Evolutionary conservation across 2,113 vertebrate species (phyloP), one percentile per base, ranked within the genome.

Genomic region (Garra rufa): DNA sequence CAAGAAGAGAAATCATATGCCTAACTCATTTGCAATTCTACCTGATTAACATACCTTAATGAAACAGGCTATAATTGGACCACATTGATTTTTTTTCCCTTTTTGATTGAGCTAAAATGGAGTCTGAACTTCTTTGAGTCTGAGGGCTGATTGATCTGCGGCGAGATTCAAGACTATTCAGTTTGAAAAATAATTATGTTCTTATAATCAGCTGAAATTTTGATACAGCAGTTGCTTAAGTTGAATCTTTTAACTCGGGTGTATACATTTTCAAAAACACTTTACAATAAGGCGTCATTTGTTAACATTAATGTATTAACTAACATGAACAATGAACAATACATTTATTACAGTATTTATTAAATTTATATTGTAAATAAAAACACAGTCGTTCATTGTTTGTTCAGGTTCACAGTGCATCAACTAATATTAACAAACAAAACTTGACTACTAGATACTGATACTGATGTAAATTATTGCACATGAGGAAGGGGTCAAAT

Each of bases 101-200:
- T 95, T 96, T 95, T 97, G 95, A 98, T 97, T 97, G 96, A 97
- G 96, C 96, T 95, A 93, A 95, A 95, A 97, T 98, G 95, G 96
- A 98, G 96, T 97, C 94, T 92, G 93, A 96, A 95, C 94, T 95
- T 96, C 95, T 95, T 95, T 94, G 93, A 93, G 92, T 87, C 75
- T 76, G 91, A 94, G 94, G 91, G 90, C 90, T 92, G 94, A 98
- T 97, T 97, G 97, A 98, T 98, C 93, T 96, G 95, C 91, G 95
- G 94, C 94, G 95, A 92, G 95, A 96, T 97, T 96, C 93, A 88
- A 91, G 93, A 94, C 93, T 95, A 95, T 97, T 96, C 93, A 91
- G 94, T 94, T 95, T 94, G 92, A 93, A 93, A 94, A 97, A 97
- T 96, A 97, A 97, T 97, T 95, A 96, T 95, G 93, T 94, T 94